These are phyloP conservation scores for Brevimyrus niger DNA, from an alignment of 2,113 vertebrate genomes.

Conservation along the genomic window DNA sequence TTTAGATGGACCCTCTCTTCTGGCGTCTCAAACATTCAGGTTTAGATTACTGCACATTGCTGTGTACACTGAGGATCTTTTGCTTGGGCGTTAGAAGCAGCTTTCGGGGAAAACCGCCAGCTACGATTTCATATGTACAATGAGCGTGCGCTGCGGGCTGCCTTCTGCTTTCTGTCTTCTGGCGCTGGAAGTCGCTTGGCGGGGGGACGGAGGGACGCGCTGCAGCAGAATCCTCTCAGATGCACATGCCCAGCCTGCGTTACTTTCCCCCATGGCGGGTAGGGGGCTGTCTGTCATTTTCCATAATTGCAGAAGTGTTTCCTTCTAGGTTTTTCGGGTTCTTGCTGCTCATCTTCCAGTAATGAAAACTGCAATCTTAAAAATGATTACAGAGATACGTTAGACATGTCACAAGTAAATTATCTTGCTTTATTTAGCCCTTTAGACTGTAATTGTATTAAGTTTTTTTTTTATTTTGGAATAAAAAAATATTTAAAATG, in stretches of 20 bases:
- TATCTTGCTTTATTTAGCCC: background rate
- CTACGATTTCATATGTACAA: background rate
- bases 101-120: background rate
- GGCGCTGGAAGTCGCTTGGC: background rate
- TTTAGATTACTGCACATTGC: background rate
- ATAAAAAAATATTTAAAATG: too few relatives aligned
- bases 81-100: background rate
- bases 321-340: conserved; percentile 33
- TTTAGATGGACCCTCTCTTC: background rate
- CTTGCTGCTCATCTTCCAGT: conserved; percentile 47
- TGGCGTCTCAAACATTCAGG: background rate
- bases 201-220: background rate
- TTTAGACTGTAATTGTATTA: background rate
- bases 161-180: background rate
- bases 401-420: background rate
- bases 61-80: background rate
- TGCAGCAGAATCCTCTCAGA: background rate
- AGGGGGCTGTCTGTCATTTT: background rate
- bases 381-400: conserved; percentile 24
- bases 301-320: conserved; percentile 6
- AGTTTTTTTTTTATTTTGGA: background rate
- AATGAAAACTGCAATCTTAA: conserved; percentile 47
- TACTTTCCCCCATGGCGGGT: background rate
- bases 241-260: background rate
- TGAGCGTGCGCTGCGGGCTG: background rate